Conservation (phyloP, 2,113 vertebrate genomes). For the Gallinago media region DNA sequence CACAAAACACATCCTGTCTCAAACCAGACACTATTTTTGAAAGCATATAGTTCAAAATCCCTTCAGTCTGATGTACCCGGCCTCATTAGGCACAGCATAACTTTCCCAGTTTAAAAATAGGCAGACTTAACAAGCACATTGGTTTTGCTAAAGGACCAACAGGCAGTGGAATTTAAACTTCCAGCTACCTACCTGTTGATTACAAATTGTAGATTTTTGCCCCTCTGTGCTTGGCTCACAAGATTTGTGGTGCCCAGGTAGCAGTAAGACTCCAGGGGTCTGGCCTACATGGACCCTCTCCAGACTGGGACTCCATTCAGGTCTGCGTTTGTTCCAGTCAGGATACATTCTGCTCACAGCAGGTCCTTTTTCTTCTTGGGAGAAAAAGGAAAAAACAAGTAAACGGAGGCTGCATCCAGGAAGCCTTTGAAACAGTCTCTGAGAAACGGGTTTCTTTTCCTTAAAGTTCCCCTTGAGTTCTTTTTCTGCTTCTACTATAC, state of each 20-base stretch:
- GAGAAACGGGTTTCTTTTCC: not conserved
- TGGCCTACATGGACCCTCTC: not conserved
- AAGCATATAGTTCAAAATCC: not conserved
- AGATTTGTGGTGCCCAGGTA: not conserved
- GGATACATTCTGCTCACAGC: not conserved
- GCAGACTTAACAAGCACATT: not conserved
- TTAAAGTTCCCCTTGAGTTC: not conserved
- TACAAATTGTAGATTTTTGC: not conserved
- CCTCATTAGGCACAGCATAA: not conserved
- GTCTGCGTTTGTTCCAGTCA: rapidly evolving
- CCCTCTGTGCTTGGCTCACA: not conserved
- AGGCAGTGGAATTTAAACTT: not conserved
- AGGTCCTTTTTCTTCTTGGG: not conserved
- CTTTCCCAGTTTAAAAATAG: not conserved
- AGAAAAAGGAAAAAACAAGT: not conserved
- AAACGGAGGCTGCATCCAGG: not conserved
- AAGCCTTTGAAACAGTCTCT: not conserved
- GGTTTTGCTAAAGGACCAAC: not conserved
- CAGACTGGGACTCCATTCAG: not conserved
- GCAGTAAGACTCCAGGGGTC: not conserved
- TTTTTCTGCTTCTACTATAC: not conserved
- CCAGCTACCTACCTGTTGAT: not conserved
- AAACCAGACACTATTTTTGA: not conserved
- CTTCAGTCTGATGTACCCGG: not conserved
- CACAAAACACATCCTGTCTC: not conserved